Evolutionary conservation across 1,140 invertebrate genomes (phyloP).

Genomic region (Mylabris phalerata): DNA sequence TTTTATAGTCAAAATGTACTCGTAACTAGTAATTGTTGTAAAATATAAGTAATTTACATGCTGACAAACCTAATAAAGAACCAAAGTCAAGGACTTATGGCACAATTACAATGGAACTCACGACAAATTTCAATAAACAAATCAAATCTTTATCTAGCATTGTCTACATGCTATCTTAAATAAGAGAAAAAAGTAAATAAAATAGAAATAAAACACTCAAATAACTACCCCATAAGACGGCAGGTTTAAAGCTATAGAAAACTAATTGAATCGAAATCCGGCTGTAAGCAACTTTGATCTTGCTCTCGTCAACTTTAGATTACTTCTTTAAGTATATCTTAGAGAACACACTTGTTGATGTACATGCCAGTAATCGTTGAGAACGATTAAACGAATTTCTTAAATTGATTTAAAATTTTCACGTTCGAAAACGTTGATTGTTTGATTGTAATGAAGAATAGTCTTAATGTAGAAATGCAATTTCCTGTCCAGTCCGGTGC

Average conservation of each 20-base stretch:
- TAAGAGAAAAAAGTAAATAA: no score
- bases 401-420: no score
- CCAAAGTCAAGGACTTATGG: slow-evolving; percentile 15
- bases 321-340: slow-evolving; percentile 27
- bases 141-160: no score
- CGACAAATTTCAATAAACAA: no score
- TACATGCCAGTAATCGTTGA: neutral
- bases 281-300: slow-evolving; percentile 17
- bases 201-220: no score
- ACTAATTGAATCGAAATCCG: slow-evolving; percentile 14
- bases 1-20: slow-evolving; percentile 10
- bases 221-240: no score
- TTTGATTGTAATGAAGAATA: no score
- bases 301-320: slow-evolving; percentile 29
- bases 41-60: slow-evolving; percentile 10
- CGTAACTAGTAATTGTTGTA: slow-evolving; percentile 11
- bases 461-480: neutral
- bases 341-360: slow-evolving; percentile 27
- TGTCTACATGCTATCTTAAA: no score
- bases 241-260: slow-evolving; percentile 4
- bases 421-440: no score
- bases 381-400: no score
- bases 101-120: neutral
- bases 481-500: slow-evolving; percentile 8
- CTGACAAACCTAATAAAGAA: slow-evolving; percentile 15